Evolutionary conservation across 2,113 vertebrate species (phyloP), one percentile per base, ranked within the genome.

Genomic region (Lasiurus borealis): DNA sequence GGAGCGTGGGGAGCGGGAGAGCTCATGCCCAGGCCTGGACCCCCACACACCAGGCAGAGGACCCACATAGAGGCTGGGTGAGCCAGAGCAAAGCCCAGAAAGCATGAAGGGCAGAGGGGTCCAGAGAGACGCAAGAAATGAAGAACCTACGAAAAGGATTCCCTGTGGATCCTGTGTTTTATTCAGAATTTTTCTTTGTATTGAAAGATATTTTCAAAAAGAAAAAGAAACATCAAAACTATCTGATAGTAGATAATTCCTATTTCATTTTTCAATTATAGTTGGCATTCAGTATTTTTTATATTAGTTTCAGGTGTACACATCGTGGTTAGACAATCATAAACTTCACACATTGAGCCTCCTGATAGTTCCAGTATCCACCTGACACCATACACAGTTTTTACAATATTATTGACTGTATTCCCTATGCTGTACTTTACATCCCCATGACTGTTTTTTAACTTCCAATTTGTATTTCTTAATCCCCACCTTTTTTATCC

Each of bases 1-100:
- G 87, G 16, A 52, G 31, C 0, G 0, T 40, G 72, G 57, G 59
- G 8, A 2, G 6, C 1, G 0, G 4, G 6, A 66, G 34, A 31
- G 40, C 69, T 7, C 14, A n/a, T 0, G 0, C 72, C 62, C 27
- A n/a, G 48, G 50, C 36, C 9, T 44, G 8, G 10, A 1, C 73
- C 36, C 2, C 3, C 15, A 1, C 5, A 5, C 40, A 69, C 27
- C 0, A 2, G 83, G 48, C 0, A 3, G 1, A 19, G 54, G 34
- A 12, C 8, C 36, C 4, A 0, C 18, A 5, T 5, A 34, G 71
- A 54, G n/a, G 25, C 59, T 1, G 4, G 69, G 46, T 19, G 66
- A 62, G 46, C 54, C 18, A 27, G 29, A 34, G 18, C 40, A 2
- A 8, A 2, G 21, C n/a, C 4, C 0, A 7, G 50, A 25, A 15